Percentiles rank a stretch among this genome's conserved stretches.
Conservation (phyloP, 2,888 invertebrate species). For the Chymomyza caudatula region DNA sequence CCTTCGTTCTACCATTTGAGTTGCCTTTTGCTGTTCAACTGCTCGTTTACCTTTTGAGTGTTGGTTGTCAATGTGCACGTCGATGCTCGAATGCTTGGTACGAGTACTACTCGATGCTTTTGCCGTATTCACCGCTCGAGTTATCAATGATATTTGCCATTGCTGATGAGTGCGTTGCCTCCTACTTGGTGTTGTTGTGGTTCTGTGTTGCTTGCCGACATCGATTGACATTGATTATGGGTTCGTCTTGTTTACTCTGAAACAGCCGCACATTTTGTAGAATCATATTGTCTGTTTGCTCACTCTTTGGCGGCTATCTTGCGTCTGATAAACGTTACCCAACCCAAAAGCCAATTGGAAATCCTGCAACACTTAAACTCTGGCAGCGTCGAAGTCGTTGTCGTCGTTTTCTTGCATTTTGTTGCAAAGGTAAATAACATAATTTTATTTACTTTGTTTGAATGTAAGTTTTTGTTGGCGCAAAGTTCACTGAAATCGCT, state of each 20-base stretch:
- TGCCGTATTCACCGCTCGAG: constrained; percentile 3
- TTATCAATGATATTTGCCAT: constrained; percentile 29
- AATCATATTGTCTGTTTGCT: constrained; percentile 35
- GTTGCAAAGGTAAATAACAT: constrained; percentile 36
- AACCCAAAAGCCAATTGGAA: not conserved
- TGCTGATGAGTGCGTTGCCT: not conserved
- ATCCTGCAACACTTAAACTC: not conserved
- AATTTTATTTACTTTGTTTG: constrained; percentile 40
- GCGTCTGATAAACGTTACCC: not conserved
- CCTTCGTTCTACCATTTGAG: not conserved
- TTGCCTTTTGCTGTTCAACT: constrained; percentile 22
- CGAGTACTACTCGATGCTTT: not conserved
- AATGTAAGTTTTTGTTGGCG: constrained; percentile 22
- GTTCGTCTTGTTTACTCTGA: constrained; percentile 19
- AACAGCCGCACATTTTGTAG: constrained; percentile 16
- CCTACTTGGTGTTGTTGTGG: not conserved
- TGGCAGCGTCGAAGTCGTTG: not conserved
- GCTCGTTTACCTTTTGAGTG: constrained; percentile 23
- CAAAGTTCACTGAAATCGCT: constrained; percentile 38
- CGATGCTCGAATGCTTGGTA: not conserved
- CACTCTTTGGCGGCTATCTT: not conserved
- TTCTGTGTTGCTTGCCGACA: too few species aligned
- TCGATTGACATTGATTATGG: constrained; percentile 2
- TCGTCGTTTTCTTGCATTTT: constrained; percentile 29
- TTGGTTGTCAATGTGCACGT: constrained; percentile 3